phyloP scores from a whole-genome alignment of 2,888 invertebrate genomes.

The Synanthedon andrenaeformis region DNA sequence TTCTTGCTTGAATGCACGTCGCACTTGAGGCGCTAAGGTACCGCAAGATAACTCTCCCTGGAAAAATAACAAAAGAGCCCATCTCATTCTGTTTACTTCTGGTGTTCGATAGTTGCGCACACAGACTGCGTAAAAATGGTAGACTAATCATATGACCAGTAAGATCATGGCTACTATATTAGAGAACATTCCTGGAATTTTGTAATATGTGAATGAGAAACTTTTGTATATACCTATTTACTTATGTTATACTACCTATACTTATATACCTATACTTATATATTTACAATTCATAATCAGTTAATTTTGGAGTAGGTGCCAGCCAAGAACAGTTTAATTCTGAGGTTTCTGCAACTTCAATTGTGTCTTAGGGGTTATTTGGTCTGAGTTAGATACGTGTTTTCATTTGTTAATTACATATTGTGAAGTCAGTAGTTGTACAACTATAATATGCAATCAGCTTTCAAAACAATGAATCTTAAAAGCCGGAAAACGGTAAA shows the following conservation, averaged over 20 bases:
- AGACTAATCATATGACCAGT: not conserved
- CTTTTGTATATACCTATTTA: no score
- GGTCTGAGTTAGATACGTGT: no score
- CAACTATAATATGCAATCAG: not conserved
- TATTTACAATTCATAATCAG: no score
- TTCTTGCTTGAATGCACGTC: constrained; percentile 38
- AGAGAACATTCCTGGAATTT: not conserved
- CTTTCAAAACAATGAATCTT: constrained; percentile 11
- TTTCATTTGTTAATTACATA: no score
- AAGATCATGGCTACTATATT: not conserved
- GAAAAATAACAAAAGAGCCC: not conserved
- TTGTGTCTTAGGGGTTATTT: no score
- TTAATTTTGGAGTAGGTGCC: no score
- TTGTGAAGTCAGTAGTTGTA: no score
- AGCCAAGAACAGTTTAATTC: no score
- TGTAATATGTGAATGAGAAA: no score
- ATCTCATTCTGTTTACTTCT: not conserved
- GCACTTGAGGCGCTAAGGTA: constrained; percentile 14
- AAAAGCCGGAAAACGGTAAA: constrained; percentile 26
- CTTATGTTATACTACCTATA: no score
- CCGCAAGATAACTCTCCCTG: constrained; percentile 1
- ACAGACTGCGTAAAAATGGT: not conserved
- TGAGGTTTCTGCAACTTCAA: no score
- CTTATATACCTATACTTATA: no score
- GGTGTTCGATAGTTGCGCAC: not conserved